A percentile compares a stretch with the other conserved stretches of the same genome.
phyloP scores from a whole-genome alignment of 1,140 invertebrate species.

The Lanistes nyassanus region DNA sequence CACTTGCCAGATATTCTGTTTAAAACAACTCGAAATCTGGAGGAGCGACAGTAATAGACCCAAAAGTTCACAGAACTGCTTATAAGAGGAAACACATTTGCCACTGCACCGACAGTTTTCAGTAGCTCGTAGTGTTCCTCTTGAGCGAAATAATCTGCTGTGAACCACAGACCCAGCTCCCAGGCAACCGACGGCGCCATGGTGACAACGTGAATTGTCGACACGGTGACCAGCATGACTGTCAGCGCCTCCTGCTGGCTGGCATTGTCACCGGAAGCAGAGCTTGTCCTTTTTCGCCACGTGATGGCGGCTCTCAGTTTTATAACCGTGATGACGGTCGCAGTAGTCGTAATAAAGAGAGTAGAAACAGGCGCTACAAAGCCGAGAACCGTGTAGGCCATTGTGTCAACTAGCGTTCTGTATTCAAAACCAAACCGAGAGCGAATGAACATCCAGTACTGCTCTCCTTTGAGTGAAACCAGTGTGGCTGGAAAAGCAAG shows the following conservation, averaged over 20 bases:
- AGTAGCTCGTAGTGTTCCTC: too few species aligned
- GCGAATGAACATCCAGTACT: too few species aligned
- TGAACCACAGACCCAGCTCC: too few species aligned
- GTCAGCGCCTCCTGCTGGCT: conserved; percentile 5
- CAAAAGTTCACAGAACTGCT: conserved; percentile 8
- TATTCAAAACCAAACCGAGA: too few species aligned
- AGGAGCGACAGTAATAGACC: conserved; percentile 1
- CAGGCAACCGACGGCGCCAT: neutral
- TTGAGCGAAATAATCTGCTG: too few species aligned
- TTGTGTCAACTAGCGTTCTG: too few species aligned
- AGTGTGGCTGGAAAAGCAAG: too few species aligned
- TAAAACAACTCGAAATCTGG: neutral
- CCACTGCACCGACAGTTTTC: too few species aligned
- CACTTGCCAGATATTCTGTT: neutral
- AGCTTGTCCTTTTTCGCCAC: neutral
- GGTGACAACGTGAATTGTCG: neutral
- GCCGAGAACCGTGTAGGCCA: neutral
- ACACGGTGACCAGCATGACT: neutral
- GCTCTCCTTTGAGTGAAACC: too few species aligned
- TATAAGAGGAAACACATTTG: neutral
- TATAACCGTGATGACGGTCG: neutral
- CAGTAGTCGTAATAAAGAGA: neutral
- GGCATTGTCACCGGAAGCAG: too few species aligned
- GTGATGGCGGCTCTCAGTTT: neutral
- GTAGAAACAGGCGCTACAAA: neutral